Evolutionary conservation across 2,797 vertebrate species (phyloP), one percentile per base, ranked within the genome.

Genomic region (Amniataba percoides): DNA sequence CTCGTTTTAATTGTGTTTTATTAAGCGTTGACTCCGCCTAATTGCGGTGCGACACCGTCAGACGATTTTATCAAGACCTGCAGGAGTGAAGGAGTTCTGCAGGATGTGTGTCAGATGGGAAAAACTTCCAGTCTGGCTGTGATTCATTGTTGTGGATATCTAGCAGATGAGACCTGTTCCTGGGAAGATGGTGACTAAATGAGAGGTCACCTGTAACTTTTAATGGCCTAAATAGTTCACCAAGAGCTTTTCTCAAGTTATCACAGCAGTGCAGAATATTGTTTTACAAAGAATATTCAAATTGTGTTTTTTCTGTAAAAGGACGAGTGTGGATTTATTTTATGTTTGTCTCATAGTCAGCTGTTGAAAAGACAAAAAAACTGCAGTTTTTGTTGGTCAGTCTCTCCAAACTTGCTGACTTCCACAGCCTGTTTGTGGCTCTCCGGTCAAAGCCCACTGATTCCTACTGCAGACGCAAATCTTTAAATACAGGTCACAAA

Each of bases 21-120:
- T 75, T 60, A 45, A 65, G 31, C 51, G 21, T 57, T 13, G 53
- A 73, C 60, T 78, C 58, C 19, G 48, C 15, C 31, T 63, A 69
- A 63, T n/a, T 78, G 25, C 31, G 43, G 23, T 1, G 15, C 45
- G 12, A 59, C 36, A 27, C 7, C 59, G 34, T 79, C 18, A 64
- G 70, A 67, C 19, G n/a, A 51, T 84, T 75, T 67, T 40, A 85
- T 83, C 39, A 43, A 62, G 77, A 74, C 64, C 78, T 81, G 67
- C 75, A 63, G 71, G 71, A 45, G 23, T 61, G 71, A 1, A 23
- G 39, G 57, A 63, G 25, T 23, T 67, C 62, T 69, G 71, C 62
- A 84, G 87, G 85, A 88, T 81, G 34, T 92, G 89, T 75, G 86
- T 92, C 88, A 91, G 59, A 77, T 77, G 39, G 52, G 68, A 53